phyloP scores from a whole-genome alignment of 2,113 vertebrate genomes.

The Varanus salvator region DNA sequence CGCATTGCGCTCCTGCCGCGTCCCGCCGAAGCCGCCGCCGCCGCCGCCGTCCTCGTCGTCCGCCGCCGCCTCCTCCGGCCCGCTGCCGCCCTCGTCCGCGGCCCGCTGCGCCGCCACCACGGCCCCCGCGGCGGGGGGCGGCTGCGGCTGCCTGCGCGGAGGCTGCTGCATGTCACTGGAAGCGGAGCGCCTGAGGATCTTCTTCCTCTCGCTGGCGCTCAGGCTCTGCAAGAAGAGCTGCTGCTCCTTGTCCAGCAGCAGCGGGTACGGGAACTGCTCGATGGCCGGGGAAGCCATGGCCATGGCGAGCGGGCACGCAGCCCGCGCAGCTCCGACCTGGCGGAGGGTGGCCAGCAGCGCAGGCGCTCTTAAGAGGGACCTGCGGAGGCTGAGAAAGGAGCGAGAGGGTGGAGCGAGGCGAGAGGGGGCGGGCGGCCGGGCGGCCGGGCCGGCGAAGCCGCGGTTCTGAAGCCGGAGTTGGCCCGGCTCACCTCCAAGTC shows the following conservation, averaged over 20 bases:
- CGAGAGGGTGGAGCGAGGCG: not conserved
- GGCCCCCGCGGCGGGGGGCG: not conserved
- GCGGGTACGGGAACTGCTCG: constrained; percentile 77
- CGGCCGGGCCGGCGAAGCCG: not conserved
- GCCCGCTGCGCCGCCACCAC: not conserved
- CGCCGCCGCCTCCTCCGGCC: not conserved
- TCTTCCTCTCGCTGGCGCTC: constrained; percentile 66
- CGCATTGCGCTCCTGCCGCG: not conserved
- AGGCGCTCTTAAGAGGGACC: constrained; percentile 8
- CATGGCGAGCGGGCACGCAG: not conserved
- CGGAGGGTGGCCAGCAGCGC: constrained; percentile 31
- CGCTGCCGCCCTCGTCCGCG: not conserved
- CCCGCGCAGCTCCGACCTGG: not conserved
- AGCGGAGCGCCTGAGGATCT: constrained; percentile 45
- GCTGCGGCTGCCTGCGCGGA: constrained; percentile 4
- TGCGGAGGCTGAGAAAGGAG: not conserved
- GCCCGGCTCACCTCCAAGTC: not conserved
- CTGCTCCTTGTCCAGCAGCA: constrained; percentile 76
- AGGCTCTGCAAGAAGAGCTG: constrained; percentile 73
- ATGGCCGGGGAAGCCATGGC: constrained; percentile 84
- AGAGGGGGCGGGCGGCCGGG: not conserved
- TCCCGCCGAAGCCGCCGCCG: not conserved
- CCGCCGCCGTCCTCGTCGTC: too few relatives aligned
- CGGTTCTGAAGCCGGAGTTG: not conserved
- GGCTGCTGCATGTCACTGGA: constrained; percentile 37